Evolutionary conservation across 2,797 vertebrate genomes (phyloP), one percentile per base, ranked within the genome.

Genomic region (Phrynocephalus vlangalii): DNA sequence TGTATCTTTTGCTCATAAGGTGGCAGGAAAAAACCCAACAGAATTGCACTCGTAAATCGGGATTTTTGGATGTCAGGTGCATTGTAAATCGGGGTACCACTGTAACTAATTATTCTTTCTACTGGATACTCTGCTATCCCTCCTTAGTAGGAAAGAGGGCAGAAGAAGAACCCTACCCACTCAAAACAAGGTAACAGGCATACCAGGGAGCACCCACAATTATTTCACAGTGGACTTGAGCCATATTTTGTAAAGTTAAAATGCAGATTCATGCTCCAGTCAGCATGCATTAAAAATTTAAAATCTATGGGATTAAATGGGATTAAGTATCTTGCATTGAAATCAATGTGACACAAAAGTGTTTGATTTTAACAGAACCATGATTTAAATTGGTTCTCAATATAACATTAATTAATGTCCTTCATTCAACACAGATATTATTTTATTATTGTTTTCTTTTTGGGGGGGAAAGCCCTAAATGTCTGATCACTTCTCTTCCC

Each of bases 321-420:
- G 66, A 76, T 71, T 91, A 81, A 75, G n/a, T 52, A 89, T 88
- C 63, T 26, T 71, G 72, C 18, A 48, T 30, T 67, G 67, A 85
- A 66, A 67, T 85, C 26, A 44, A 67, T 76, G 56, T 85, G 28
- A 48, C 56, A 66, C n/a, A 28, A 76, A 44, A n/a, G 30, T 22
- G 13, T 6, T 76, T 79, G 30, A 48, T 44, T 11, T n/a, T 20
- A 16, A 26, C 7, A 70, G 11, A 28, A 20, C 8, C 38, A 11
- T 66, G 16, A 5, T 1, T 18, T 77, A 50, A 20, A 85, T 78
- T 85, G 2, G 77, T 66, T 30, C n/a, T 11, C 9, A 85, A 44
- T 28, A 50, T 66, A 84, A 44, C 60, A 56, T 56, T 56, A 6
- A 56, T 56, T 13, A 13, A 11, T 56, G 52, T 56, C 52, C 52